A percentile compares a stretch with the other conserved stretches of the same genome.
These are phyloP conservation scores for Ginglymostoma cirratum DNA, from an alignment of 2,113 vertebrate genomes.

Conservation along the genomic window DNA sequence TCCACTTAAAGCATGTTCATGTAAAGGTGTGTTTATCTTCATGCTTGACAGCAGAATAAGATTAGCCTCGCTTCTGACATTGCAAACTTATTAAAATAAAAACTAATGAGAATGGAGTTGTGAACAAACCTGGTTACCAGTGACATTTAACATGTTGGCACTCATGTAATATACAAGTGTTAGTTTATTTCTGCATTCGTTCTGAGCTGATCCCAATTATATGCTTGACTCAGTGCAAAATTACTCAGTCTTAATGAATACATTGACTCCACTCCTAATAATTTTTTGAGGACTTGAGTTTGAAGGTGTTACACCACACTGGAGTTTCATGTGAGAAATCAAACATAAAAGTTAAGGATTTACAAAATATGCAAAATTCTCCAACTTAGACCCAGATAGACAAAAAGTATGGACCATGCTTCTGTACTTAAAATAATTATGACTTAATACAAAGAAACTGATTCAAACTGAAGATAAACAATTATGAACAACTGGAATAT, in stretches of 20 bases:
- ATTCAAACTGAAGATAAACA: no score
- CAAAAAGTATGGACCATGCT: no score
- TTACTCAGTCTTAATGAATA: not conserved
- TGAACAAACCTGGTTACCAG: not conserved
- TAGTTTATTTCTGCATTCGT: not conserved
- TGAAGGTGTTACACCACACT: no score
- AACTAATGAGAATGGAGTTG: not conserved
- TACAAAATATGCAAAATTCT: no score
- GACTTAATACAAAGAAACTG: no score
- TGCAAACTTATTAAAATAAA: not conserved
- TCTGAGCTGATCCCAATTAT: not conserved
- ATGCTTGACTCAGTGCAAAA: not conserved
- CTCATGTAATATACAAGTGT: not conserved
- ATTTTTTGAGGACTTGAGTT: no score
- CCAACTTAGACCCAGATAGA: no score
- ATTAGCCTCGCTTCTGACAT: not conserved
- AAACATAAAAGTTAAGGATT: no score
- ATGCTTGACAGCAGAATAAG: not conserved
- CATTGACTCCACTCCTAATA: no score
- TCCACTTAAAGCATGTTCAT: not conserved
- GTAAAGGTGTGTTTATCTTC: not conserved
- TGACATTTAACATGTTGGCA: not conserved
- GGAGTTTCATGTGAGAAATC: no score
- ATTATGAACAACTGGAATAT: no score
- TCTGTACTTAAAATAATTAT: no score